Base-by-base conservation (phyloP, 2,797 vertebrate species). In the Arctocebus calabarensis region DNA sequence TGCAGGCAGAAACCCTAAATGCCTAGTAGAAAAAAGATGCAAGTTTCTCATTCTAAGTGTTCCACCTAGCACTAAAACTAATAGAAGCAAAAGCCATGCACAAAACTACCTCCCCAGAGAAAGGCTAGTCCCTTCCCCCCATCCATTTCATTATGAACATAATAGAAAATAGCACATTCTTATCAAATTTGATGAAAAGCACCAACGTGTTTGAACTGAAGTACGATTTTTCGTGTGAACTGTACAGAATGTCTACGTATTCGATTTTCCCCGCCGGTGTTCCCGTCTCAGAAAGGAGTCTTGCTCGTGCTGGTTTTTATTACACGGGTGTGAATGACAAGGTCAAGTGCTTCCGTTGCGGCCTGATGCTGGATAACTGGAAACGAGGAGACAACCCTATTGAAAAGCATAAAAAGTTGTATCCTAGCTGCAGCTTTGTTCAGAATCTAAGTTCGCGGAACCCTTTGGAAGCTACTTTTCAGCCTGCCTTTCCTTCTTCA, bases 231-330 rank as follows among this genome's bases (percentile, higher is more conserved):
- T 99, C 99, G 0, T 98, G 99, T 98, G 99, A 99, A 86, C 99
- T 99, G 84, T 99, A 99, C 97, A 98, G 99, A 94, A 99, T 99
- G 97, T 99, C 99, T 0, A 99, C 99, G 0, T 99, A 99, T 84
- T 99, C 99, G 0, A 98, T 99, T 52, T 99, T 99, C 95, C 99
- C 99, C 0, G 0, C 92, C 0, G 99, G 99, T 0, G 98, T 98
- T 0, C 98, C 98, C 0, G 98, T 99, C 20, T 99, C 99, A 0
- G 99, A 99, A 96, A 98, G 99, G 64, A 99, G 99, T 91, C 98
- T 99, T 75, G 99, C 99, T 0, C 99, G 99, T 25, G 99, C 99
- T 7, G 99, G 99, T 0, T 99, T 99, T 98, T 99, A 99, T 97
- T 99, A 99, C 98, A 99, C 99, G 0, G 99, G 99, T 2, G 95